Evolutionary conservation across 2,113 vertebrate species (phyloP).

Genomic region (Mustelus asterias): DNA sequence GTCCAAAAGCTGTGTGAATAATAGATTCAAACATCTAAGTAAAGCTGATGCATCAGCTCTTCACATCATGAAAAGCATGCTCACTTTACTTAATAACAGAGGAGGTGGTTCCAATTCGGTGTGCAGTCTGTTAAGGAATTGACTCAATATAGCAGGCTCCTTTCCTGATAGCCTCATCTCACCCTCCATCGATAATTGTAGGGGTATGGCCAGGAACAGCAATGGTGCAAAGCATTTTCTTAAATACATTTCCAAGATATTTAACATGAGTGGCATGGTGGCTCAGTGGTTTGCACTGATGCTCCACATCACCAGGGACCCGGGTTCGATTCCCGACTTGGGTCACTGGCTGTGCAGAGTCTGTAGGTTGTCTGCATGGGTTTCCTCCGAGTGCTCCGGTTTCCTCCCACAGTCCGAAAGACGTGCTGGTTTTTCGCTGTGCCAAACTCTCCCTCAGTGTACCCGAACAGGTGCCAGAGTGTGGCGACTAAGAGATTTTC

Average conservation of each 20-base stretch:
- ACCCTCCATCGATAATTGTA: conserved; percentile 49
- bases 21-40: background rate
- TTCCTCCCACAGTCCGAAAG: too few relatives aligned
- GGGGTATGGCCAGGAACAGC: conserved; percentile 49
- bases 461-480: too few relatives aligned
- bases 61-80: background rate
- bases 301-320: too few relatives aligned
- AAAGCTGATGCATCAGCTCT: background rate
- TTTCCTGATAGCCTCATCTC: background rate
- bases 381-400: too few relatives aligned
- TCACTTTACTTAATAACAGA: background rate
- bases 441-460: too few relatives aligned
- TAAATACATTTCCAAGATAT: conserved; percentile 60
- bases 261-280: too few relatives aligned
- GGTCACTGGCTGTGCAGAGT: too few relatives aligned
- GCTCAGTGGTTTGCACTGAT: too few relatives aligned
- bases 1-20: background rate
- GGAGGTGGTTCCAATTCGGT: background rate
- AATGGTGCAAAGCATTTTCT: conserved; percentile 59
- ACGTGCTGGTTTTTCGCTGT: too few relatives aligned
- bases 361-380: too few relatives aligned
- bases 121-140: background rate
- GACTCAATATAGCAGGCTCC: background rate
- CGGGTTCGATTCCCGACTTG: too few relatives aligned
- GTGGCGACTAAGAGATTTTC: too few relatives aligned